These are phyloP conservation scores for Myrmecobius fasciatus DNA, from an alignment of 2,113 vertebrate species.

Conservation along the genomic window DNA sequence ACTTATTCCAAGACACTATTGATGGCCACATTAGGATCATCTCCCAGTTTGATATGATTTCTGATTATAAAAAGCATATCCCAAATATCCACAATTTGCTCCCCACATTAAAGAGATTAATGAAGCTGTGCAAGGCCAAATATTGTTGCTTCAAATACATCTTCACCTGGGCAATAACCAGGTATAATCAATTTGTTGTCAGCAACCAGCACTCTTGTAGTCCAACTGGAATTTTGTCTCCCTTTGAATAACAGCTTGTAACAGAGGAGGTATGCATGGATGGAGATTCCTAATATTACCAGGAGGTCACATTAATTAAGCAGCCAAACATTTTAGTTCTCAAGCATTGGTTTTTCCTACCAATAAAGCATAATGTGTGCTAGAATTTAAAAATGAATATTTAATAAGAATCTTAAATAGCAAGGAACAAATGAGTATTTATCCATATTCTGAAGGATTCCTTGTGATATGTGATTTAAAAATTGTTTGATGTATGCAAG, in stretches of 20 bases:
- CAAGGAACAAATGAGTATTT: too few relatives aligned
- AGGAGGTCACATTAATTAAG: too few relatives aligned
- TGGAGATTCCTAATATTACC: too few relatives aligned
- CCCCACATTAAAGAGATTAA: constrained; percentile 96
- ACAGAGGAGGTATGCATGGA: too few relatives aligned
- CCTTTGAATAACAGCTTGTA: too few relatives aligned
- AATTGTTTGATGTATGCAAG: background rate
- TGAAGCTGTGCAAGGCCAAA: constrained; percentile 95
- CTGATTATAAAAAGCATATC: constrained; percentile 95
- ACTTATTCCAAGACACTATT: constrained; percentile 86
- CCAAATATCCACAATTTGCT: constrained; percentile 95
- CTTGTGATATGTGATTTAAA: too few relatives aligned
- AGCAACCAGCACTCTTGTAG: constrained; percentile 96
- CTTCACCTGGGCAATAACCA: constrained; percentile 94
- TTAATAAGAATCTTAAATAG: background rate
- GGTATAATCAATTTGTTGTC: constrained; percentile 91
- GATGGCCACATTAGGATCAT: constrained; percentile 88
- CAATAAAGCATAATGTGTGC: background rate
- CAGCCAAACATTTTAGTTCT: background rate
- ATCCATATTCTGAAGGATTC: too few relatives aligned
- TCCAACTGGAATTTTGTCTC: constrained; percentile 84
- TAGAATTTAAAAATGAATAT: background rate
- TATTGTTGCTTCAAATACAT: constrained; percentile 94
- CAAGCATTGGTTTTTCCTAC: background rate
- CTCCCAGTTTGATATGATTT: constrained; percentile 90